Evolutionary conservation across 2,797 vertebrate species (phyloP).

Genomic region (Cyprinodon diabolis): DNA sequence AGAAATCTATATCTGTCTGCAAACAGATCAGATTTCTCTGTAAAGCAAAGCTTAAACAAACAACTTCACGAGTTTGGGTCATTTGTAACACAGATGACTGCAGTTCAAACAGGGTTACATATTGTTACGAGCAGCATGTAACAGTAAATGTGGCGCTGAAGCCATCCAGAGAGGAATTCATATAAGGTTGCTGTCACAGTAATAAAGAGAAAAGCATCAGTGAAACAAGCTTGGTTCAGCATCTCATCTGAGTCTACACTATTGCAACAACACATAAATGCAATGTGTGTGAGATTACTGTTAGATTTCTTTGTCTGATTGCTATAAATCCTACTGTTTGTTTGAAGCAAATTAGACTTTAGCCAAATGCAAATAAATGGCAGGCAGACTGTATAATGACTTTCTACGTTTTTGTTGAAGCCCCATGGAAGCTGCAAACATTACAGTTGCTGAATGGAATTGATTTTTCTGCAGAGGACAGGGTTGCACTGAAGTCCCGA

Average conservation of each 20-base stretch:
- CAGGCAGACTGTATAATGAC: constrained; percentile 34
- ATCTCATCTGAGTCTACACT: neutral
- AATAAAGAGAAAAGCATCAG: neutral
- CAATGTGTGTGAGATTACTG: neutral
- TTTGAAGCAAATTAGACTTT: neutral
- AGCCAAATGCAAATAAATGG: constrained; percentile 25
- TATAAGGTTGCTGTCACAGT: neutral
- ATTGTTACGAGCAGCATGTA: neutral
- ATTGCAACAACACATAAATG: neutral
- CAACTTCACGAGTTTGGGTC: neutral
- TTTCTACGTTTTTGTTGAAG: constrained; percentile 34
- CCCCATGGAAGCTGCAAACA: constrained; percentile 48
- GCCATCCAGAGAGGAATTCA: neutral
- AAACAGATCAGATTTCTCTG: neutral
- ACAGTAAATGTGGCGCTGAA: neutral
- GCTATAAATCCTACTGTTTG: neutral
- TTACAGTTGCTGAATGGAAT: constrained; percentile 57
- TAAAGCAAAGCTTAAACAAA: neutral
- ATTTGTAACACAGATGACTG: neutral
- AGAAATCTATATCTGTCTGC: neutral
- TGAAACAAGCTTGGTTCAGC: constrained; percentile 5
- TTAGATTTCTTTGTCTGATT: neutral
- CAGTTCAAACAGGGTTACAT: neutral
- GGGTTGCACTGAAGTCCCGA: constrained; percentile 34
- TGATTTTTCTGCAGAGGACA: constrained; percentile 57